These are phyloP conservation scores for Melanerpes aurifrons DNA, from an alignment of 2,113 vertebrate genomes.

Conservation along the genomic window DNA sequence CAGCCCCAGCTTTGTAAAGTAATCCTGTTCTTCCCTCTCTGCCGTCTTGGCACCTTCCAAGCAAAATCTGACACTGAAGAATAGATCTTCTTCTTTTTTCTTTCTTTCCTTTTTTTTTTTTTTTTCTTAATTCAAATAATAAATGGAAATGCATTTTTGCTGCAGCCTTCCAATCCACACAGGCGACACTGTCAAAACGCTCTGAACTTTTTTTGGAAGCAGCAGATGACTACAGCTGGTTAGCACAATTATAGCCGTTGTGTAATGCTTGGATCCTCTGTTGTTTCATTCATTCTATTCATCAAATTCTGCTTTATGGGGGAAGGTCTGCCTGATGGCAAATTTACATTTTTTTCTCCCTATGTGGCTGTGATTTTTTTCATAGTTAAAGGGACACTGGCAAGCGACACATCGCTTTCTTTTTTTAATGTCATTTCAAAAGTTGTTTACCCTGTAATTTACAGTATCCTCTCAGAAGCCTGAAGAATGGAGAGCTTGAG, in stretches of 20 bases:
- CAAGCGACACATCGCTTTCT: constrained; percentile 21
- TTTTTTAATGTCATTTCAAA: constrained; percentile 5
- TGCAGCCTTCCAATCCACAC: constrained; percentile 25
- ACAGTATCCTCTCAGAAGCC: constrained; percentile 20
- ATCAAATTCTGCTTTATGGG: constrained; percentile 25
- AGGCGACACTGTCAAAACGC: constrained; percentile 27
- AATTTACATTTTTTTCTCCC: constrained; percentile 34
- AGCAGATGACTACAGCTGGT: constrained; percentile 74
- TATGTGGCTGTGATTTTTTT: constrained; percentile 20
- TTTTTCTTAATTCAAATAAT: background rate
- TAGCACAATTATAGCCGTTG: constrained; percentile 63
- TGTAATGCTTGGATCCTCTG: constrained; percentile 44
- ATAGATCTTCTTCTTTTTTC: background rate
- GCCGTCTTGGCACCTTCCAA: constrained; percentile 47
- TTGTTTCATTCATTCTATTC: constrained; percentile 58
- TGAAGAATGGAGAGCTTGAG: constrained; percentile 22
- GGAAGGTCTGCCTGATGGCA: constrained; percentile 48
- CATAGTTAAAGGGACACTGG: constrained; percentile 28
- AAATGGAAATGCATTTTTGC: constrained; percentile 55
- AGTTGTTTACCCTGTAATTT: constrained; percentile 58
- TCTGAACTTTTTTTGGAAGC: constrained; percentile 72
- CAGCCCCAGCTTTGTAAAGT: background rate
- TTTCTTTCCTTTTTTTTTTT: background rate
- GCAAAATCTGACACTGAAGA: constrained; percentile 45
- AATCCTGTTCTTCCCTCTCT: background rate